Base-by-base conservation (phyloP, 2,888 invertebrate genomes). In the Heliconius ismenius region DNA sequence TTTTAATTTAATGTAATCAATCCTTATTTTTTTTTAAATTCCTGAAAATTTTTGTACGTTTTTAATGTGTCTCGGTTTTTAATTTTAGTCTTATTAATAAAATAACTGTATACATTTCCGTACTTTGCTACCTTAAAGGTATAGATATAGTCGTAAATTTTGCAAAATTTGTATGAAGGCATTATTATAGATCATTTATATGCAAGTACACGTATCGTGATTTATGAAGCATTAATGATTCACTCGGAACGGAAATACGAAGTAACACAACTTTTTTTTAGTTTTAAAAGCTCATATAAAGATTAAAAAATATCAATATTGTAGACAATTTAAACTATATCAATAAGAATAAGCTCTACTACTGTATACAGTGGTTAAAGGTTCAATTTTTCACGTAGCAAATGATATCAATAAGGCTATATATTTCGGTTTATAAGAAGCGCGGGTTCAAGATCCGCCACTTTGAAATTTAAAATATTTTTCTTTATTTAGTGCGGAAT, bases 191-290 rank as follows among this genome's bases (percentile, higher is more conserved):
- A 24, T 9, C 4, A 43, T 67, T 67, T 67, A 39, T 67, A 67
- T 67, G 67, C 67, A 24, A 67, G 43, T 67, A 24, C n/a, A 43
- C 13, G 28, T 36, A 36, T 64, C 36, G 10, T 64, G 64, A 67
- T 39, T 39, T 39, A 39, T 39, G 11, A 39, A 36, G 26, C 43
- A 24, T 39, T 9, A 39, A 67, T 67, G 39, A 43, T 67, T 67
- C 67, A 67, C 67, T 67, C 67, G 9, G 36, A 43, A 67, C 36
- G 67, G 67, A 67, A 67, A 67, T n/a, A 67, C 24, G 18, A 67
- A 7, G 24, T 24, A 18, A 43, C 39, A 67, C 1, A 24, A 24
- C 67, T 67, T 39, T 24, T 67, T 43, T 39, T 67, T 3, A 15
- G 15, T 24, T 39, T 39, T 18, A 26, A n/a, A 24, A 43, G 21